A percentile compares a stretch with the other conserved stretches of the same genome.
phyloP scores from a whole-genome alignment of 2,797 vertebrate species.

The Bradypus variegatus region DNA sequence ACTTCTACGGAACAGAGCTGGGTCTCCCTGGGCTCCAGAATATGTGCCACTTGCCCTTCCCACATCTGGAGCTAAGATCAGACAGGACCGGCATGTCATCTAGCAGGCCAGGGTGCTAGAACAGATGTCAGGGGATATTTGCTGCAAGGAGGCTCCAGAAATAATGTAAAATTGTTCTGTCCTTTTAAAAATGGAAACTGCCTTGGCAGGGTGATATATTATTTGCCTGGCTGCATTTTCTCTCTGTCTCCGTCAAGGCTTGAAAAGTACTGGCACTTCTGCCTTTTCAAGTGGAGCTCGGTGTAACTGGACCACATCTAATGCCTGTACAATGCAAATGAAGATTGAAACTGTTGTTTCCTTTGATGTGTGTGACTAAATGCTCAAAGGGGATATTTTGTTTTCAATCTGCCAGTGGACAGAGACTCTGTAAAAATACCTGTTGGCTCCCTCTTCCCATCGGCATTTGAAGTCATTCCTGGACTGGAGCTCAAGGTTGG shows the following conservation, averaged over 20 bases:
- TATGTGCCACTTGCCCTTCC: neutral
- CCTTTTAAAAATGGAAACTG: constrained; percentile 55
- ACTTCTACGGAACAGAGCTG: neutral
- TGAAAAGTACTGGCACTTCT: constrained; percentile 38
- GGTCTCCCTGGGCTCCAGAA: neutral
- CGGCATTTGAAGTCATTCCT: neutral
- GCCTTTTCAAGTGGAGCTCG: constrained; percentile 49
- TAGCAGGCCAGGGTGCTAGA: neutral
- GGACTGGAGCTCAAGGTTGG: neutral
- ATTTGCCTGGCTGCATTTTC: constrained; percentile 57
- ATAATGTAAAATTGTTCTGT: constrained; percentile 51
- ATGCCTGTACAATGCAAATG: constrained; percentile 64
- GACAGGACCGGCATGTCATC: neutral
- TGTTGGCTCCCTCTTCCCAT: constrained; percentile 58
- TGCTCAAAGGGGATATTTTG: constrained; percentile 60
- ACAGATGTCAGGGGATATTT: constrained; percentile 47
- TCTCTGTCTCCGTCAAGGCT: constrained; percentile 41
- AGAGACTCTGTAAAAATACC: constrained; percentile 63
- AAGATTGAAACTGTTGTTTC: constrained; percentile 54
- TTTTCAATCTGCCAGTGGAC: constrained; percentile 40
- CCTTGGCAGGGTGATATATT: constrained; percentile 41
- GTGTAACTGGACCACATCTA: constrained; percentile 68
- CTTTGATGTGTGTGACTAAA: constrained; percentile 70
- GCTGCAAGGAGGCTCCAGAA: constrained; percentile 40
- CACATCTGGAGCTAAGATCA: neutral